Percentiles rank a stretch among this genome's conserved stretches.
These are phyloP conservation scores for Dipodomys spectabilis DNA, from an alignment of 2,113 vertebrate species.

Conservation along the genomic window DNA sequence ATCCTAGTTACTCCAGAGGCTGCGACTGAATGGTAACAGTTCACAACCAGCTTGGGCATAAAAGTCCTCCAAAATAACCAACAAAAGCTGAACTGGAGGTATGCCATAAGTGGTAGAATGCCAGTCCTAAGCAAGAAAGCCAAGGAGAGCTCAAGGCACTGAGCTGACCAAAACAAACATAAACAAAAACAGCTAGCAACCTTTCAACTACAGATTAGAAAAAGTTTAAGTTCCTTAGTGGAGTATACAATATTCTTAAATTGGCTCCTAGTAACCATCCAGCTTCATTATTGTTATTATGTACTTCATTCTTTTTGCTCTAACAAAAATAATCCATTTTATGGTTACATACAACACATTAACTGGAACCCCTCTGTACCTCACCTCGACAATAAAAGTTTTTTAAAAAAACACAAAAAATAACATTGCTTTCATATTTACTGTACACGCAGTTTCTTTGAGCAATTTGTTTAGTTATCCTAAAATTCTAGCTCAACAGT, in stretches of 20 bases:
- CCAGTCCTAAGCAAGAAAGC: too few relatives aligned
- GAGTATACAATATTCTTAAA: neutral
- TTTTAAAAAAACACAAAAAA: too few relatives aligned
- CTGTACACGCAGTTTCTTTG: neutral
- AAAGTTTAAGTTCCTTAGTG: slow-evolving; percentile 1
- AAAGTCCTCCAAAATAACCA: neutral
- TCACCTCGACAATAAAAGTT: too few relatives aligned
- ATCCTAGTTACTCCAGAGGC: too few relatives aligned
- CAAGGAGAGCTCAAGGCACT: too few relatives aligned
- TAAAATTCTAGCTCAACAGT: slow-evolving; percentile 9
- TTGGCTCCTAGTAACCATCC: neutral
- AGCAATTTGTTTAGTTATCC: neutral
- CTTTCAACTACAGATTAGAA: neutral
- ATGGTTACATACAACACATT: neutral
- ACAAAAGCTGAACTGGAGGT: too few relatives aligned
- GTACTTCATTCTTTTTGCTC: slow-evolving; percentile 9
- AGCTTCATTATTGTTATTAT: neutral
- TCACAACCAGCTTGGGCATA: too few relatives aligned
- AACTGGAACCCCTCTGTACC: too few relatives aligned
- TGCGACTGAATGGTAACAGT: too few relatives aligned
- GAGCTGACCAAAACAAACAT: too few relatives aligned
- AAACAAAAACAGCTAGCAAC: neutral
- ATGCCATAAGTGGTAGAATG: too few relatives aligned
- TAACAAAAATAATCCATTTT: neutral
- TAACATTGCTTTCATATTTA: neutral